Percentiles rank a stretch among this genome's conserved stretches.
Evolutionary conservation across 2,113 vertebrate genomes (phyloP).

Genomic region (Pachypanchax playfairii): DNA sequence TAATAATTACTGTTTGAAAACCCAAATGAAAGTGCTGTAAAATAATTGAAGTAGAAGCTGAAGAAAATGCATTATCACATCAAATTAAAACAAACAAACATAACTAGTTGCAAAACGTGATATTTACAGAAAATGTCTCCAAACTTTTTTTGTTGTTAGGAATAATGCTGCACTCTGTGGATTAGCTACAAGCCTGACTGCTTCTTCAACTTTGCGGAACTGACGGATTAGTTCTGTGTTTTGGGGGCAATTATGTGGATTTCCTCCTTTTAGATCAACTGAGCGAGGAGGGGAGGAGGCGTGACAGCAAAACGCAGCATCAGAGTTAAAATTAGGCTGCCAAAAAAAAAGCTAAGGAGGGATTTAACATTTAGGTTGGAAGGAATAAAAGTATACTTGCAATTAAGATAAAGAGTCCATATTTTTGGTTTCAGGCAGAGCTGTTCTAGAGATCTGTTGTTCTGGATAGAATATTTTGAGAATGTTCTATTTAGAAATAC

Average conservation of each 20-base stretch:
- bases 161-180: constrained; percentile 13
- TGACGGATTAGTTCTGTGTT: constrained; percentile 63
- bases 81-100: too few relatives aligned
- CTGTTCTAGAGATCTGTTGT: constrained; percentile 7
- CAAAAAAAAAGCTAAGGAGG: constrained; percentile 31
- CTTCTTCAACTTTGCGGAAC: constrained; percentile 40
- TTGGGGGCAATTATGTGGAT: constrained; percentile 73
- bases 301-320: constrained; percentile 28
- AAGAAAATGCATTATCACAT: too few relatives aligned
- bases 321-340: constrained; percentile 40
- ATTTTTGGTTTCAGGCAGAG: too few relatives aligned
- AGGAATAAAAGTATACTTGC: constrained; percentile 27
- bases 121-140: too few relatives aligned
- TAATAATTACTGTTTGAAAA: too few relatives aligned
- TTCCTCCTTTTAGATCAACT: constrained; percentile 55
- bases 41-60: background rate
- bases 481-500: background rate
- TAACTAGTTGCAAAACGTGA: background rate
- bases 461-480: constrained; percentile 1
- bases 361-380: constrained; percentile 47
- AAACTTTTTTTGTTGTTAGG: background rate
- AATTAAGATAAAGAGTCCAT: constrained; percentile 33
- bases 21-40: too few relatives aligned
- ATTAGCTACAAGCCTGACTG: constrained; percentile 47
- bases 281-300: constrained; percentile 2